Evolutionary conservation across 2,797 vertebrate species (phyloP), one percentile per base, ranked within the genome.

Genomic region (Orestias chungarensis): DNA sequence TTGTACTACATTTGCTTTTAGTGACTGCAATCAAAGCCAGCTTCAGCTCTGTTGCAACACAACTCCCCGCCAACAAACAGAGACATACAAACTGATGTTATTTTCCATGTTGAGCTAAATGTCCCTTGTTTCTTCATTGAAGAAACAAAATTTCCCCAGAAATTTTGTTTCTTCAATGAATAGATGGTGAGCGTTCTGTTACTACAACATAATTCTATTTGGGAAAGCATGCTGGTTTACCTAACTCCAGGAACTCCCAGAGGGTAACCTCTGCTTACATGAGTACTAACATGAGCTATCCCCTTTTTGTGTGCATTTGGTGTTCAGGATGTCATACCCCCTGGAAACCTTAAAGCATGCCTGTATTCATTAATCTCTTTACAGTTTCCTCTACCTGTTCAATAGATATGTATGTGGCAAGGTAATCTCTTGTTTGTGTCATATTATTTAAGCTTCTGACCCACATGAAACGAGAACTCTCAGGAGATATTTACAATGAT

Each of bases 81-180:
- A 57, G 25, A 11, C 50, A 52, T 12, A 12, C 50, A 7, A 2
- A 31, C 55, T 90, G 88, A 91, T 92, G 89, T 92, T 92, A 88
- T 93, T 92, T 91, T 93, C 89, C 86, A 88, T 82, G 82, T 87
- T 88, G 84, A 92, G 91, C 87, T 93, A 94, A 93, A 93, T 92
- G 91, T 94, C 90, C 92, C 88, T 88, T 75, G 67, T 84, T 87
- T 86, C 76, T 88, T 82, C 59, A 83, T 86, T 87, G n/a, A n/a
- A n/a, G n/a, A n/a, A n/a, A n/a, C n/a, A n/a, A n/a, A n/a, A n/a
- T n/a, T n/a, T n/a, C n/a, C n/a, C n/a, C n/a, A 31, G 17, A 76
- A 74, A 42, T 62, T 70, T 72, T 47, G 35, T 65, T 52, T 68
- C 2, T 38, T 79, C 47, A 64, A 43, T 42, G 57, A 64, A 55